Base-by-base conservation (phyloP, 2,113 vertebrate species). In the Toxotes jaculatrix region DNA sequence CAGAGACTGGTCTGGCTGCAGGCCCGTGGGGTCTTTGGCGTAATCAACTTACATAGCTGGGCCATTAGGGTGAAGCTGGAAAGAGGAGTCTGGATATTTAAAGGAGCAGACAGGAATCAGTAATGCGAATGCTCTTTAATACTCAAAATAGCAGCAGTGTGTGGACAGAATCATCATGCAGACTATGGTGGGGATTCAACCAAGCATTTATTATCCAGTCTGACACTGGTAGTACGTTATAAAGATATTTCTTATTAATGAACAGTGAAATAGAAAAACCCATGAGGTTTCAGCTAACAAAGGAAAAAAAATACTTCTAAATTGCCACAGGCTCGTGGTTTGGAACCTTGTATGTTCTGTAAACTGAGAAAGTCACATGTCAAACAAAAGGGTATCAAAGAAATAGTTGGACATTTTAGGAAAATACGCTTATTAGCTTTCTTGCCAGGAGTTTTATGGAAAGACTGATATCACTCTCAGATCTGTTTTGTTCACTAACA, bases 21-120 rank as follows among this genome's bases (percentile, higher is more conserved):
- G 90, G 83, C 90, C 83, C 31, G 8, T 3, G 51, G 75, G 65
- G 78, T 83, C 80, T 85, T 81, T 77, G 76, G 55, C 66, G 69
- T 84, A 93, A 91, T 90, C 56, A 89, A 83, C 79, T 83, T 82
- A 83, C 85, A 92, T 86, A 89, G 88, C 82, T 85, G 83, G 23
- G 81, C 83, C 75, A 88, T 91, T 80, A 82, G 42, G 61, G 56
- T 43, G n/a, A 34, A 57, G 73, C 74, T 69, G 83, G 42, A 74
- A 64, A 74, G 38, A 60, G 10, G 40, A 56, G 62, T 38, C 70
- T 45, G 47, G 69, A 72, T 69, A 59, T 43, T 76, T 77, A 64
- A 79, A 88, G 73, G 71, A 74, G 69, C 27, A 82, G 64, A 72
- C 38, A 71, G 65, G 59, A 66, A 81, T 81, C 66, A 75, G 61